A percentile compares a stretch with the other conserved stretches of the same genome.
Conservation (phyloP, 2,113 vertebrate genomes). For the Ceyx melanurus region DNA sequence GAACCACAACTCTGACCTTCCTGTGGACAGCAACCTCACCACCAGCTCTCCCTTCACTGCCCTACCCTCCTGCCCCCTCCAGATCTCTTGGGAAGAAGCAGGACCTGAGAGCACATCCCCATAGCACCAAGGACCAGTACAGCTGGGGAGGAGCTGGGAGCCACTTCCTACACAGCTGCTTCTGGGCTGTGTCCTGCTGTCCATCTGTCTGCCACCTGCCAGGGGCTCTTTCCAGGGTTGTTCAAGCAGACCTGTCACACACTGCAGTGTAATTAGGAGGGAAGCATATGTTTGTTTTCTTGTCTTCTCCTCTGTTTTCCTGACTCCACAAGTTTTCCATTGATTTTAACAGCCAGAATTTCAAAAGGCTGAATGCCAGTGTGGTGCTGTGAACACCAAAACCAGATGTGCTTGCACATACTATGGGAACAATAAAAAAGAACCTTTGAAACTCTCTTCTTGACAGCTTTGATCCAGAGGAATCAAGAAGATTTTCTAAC, state of each 20-base stretch:
- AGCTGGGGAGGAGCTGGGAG: neutral
- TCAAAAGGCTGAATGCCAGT: constrained; percentile 8
- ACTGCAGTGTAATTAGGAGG: neutral
- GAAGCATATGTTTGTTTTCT: constrained; percentile 30
- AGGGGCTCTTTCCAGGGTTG: neutral
- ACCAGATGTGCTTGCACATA: constrained; percentile 29
- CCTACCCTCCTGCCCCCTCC: neutral
- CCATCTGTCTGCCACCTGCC: constrained; percentile 14
- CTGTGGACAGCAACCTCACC: neutral
- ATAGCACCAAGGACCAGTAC: neutral
- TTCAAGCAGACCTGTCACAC: neutral
- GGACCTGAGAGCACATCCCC: neutral
- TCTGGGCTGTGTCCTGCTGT: neutral
- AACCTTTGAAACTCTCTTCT: constrained; percentile 21
- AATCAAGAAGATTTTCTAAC: constrained; percentile 27
- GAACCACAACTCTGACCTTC: neutral
- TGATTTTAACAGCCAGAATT: constrained; percentile 30
- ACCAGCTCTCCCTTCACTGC: neutral
- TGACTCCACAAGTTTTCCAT: constrained; percentile 3
- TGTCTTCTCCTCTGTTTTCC: constrained; percentile 28
- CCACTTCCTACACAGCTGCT: accelerated
- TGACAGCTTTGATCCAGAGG: neutral
- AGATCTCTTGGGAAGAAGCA: neutral
- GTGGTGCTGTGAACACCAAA: constrained; percentile 18
- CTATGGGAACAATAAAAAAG: constrained; percentile 18